These are phyloP conservation scores for Drosophila sturtevanti DNA, from an alignment of 1,140 invertebrate genomes.

Conservation along the genomic window DNA sequence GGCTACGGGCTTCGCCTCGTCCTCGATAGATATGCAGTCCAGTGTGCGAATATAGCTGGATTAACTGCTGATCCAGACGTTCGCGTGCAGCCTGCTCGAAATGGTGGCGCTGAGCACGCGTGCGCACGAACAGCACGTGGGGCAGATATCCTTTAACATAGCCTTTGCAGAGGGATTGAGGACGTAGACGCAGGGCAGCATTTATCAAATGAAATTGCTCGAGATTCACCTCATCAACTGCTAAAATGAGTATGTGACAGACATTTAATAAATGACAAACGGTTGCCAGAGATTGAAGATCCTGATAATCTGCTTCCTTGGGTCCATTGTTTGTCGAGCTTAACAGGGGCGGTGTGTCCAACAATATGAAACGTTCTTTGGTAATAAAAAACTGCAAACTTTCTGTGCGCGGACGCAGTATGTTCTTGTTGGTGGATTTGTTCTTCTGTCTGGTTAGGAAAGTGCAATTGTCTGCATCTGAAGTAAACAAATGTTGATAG, in stretches of 20 bases:
- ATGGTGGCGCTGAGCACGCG: constrained; percentile 58
- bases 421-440: constrained; percentile 33
- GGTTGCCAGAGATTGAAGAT: constrained; percentile 83
- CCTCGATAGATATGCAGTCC: constrained; percentile 64
- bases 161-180: constrained; percentile 49
- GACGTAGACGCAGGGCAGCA: constrained; percentile 65
- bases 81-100: constrained; percentile 49
- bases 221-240: constrained; percentile 92
- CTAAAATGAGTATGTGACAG: constrained; percentile 93
- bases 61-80: constrained; percentile 46
- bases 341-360: constrained; percentile 85
- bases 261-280: constrained; percentile 92
- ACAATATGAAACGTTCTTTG: constrained; percentile 85
- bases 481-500: constrained; percentile 72
- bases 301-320: constrained; percentile 87
- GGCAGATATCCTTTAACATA: constrained; percentile 63
- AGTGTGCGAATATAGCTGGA: constrained; percentile 47
- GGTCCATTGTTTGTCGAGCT: constrained; percentile 29
- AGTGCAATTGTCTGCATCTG: constrained; percentile 51
- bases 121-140: constrained; percentile 74
- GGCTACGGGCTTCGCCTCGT: constrained; percentile 32
- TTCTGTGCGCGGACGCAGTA: constrained; percentile 62
- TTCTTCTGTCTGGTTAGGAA: constrained; percentile 57
- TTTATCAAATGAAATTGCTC: constrained; percentile 83
- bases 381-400: constrained; percentile 85